phyloP scores from a whole-genome alignment of 2,797 vertebrate species.

The Astyanax mexicanus region DNA sequence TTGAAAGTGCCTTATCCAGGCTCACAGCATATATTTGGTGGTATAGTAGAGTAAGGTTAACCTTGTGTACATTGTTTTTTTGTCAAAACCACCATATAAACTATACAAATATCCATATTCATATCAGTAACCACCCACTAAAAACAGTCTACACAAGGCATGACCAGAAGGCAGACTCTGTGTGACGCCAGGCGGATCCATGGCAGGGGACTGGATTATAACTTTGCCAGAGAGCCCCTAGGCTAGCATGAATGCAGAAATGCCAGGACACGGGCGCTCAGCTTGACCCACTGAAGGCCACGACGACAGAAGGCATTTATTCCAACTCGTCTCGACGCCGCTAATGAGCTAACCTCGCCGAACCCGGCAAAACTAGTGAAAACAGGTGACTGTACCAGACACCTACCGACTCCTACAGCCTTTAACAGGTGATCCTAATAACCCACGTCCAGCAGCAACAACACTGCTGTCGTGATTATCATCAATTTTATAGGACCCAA shows the following conservation, averaged over 20 bases:
- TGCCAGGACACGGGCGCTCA: background rate
- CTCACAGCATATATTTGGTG: no score
- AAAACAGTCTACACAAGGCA: background rate
- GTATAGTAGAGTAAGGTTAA: no score
- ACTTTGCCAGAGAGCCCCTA: background rate
- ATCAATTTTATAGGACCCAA: no score
- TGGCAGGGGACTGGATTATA: background rate
- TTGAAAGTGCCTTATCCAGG: no score
- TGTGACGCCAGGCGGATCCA: background rate
- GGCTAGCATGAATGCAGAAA: constrained; percentile 9
- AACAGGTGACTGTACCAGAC: background rate
- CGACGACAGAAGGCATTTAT: constrained; percentile 5
- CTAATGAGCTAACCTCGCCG: background rate
- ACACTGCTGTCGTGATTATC: no score
- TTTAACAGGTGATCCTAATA: background rate
- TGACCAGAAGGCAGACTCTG: background rate
- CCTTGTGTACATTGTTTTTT: background rate
- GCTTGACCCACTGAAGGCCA: constrained; percentile 13
- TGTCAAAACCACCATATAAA: background rate
- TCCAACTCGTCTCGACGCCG: background rate
- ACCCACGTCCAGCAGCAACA: no score
- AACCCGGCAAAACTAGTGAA: background rate
- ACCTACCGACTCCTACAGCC: background rate
- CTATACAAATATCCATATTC: background rate
- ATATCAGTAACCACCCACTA: background rate